Evolutionary conservation across 2,113 vertebrate species (phyloP), one percentile per base, ranked within the genome.

Genomic region (Nerophis ophidion): DNA sequence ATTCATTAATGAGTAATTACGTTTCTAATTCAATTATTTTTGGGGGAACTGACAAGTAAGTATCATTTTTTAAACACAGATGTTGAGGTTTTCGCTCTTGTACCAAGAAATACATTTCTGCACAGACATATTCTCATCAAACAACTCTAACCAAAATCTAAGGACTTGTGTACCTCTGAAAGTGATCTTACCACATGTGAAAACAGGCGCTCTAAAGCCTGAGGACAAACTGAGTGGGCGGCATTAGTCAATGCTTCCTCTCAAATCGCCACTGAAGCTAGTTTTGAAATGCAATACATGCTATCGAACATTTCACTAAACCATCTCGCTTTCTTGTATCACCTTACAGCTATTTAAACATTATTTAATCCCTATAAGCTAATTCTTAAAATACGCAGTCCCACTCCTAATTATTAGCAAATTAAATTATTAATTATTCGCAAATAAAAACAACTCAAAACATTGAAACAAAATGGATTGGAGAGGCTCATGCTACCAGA

Each of bases 171-270:
- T 7, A 53, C 45, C 56, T 6, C 48, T 35, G 19, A 15, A 14
- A 55, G 42, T 53, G 60, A 75, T 73, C 64, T 48, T 47, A 35
- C 67, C 38, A 60, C 26, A 66, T 66, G 38, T 57, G 61, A 73
- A 66, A 46, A 48, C 65, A 15, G 38, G 40, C 56, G 69, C 44
- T 55, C 66, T 38, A 17, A 68, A 55, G 75, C 77, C 72, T 4
- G 56, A 60, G 77, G 71, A 52, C 60, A 73, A 61, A 67, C 59
- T 48, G 76, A 72, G 81, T 67, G 61, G 80, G 80, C 79, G 60
- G 70, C 63, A 66, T 73, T n/a, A 70, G 74, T 52, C 67, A 63
- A 48, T 14, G 38, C 52, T 63, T 81, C 77, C 61, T 81, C 54
- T 49, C 53, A 57, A 54, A 61, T 42, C 54, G 57, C 71, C 64